phyloP scores from a whole-genome alignment of 2,113 vertebrate species.

The Sterrhoptilus dennistouni region DNA sequence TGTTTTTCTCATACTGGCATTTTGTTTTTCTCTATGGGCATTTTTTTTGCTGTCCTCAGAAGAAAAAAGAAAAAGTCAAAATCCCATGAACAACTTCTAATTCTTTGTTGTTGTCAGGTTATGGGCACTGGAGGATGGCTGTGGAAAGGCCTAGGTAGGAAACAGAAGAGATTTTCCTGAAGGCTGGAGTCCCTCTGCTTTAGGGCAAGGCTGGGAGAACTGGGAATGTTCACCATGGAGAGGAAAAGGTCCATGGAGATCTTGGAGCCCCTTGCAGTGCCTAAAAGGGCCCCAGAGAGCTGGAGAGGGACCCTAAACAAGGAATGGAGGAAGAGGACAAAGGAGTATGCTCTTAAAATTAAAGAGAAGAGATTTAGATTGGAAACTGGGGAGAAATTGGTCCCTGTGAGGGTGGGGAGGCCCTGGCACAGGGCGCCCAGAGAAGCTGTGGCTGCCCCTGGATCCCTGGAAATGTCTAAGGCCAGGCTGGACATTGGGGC shows the following conservation, averaged over 20 bases:
- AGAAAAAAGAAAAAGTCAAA: not conserved
- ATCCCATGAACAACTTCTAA: not conserved
- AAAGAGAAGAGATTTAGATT: not conserved
- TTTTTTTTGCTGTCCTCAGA: not conserved
- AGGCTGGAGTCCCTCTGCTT: not conserved
- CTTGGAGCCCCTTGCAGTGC: not conserved
- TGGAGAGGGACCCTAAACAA: not conserved
- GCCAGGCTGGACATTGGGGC: rapidly evolving
- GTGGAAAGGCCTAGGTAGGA: not conserved
- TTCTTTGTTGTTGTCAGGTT: not conserved
- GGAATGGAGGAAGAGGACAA: not conserved
- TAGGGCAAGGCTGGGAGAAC: not conserved
- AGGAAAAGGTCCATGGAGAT: not conserved
- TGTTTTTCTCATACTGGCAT: not conserved
- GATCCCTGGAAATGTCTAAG: not conserved
- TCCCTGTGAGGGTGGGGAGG: not conserved
- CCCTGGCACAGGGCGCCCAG: not conserved
- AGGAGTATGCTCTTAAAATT: not conserved
- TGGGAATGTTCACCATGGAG: not conserved
- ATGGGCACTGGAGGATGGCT: not conserved
- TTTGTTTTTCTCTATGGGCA: not conserved
- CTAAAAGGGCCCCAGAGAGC: not conserved
- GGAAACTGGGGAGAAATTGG: rapidly evolving
- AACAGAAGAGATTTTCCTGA: not conserved
- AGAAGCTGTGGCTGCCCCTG: not conserved